These are phyloP conservation scores for Nylanderia fulva DNA, from an alignment of 1,140 invertebrate species.

Conservation along the genomic window DNA sequence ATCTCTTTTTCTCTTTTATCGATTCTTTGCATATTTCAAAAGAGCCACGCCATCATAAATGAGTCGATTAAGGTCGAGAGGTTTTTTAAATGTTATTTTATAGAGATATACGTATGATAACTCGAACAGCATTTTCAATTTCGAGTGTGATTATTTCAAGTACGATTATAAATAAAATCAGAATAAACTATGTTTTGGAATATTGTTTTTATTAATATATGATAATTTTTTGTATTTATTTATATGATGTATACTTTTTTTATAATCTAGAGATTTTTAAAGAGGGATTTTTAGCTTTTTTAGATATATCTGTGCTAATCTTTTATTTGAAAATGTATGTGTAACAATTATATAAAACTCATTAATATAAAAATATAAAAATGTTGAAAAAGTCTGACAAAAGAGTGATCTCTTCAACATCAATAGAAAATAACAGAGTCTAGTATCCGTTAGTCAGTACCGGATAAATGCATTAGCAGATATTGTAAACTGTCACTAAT, in stretches of 20 bases:
- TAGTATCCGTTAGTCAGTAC: no score
- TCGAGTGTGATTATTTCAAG: background rate
- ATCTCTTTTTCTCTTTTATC: no score
- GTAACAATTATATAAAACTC: no score
- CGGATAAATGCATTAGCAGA: no score
- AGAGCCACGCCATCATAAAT: background rate
- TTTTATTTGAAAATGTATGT: no score
- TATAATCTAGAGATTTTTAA: conserved; percentile 4
- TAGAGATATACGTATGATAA: background rate
- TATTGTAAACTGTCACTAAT: no score
- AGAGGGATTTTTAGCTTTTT: background rate
- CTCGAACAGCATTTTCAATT: background rate
- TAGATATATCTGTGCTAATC: no score
- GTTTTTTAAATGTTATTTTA: background rate
- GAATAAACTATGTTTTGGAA: background rate
- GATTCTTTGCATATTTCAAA: background rate
- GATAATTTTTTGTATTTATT: background rate
- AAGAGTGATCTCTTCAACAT: no score
- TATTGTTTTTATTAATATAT: background rate
- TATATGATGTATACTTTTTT: background rate
- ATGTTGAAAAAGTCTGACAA: no score
- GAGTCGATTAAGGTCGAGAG: background rate
- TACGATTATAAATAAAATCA: background rate
- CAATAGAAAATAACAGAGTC: no score
- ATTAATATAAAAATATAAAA: no score